phyloP scores from a whole-genome alignment of 2,888 invertebrate genomes.

The Amaurobius ferox region DNA sequence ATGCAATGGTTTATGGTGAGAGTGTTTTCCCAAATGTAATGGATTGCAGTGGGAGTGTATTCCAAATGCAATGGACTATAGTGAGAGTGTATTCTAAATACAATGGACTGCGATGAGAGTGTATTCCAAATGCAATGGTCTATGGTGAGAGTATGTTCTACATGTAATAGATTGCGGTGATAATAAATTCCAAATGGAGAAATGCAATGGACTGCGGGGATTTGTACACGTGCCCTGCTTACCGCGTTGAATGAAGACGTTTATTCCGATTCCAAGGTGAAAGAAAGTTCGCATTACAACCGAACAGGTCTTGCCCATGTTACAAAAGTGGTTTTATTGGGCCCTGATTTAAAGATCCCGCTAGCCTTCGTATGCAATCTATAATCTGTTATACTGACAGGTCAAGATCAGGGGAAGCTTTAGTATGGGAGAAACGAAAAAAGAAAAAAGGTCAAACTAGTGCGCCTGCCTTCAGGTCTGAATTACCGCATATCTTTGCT shows the following conservation, averaged over 20 bases:
- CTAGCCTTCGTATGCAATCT: background rate
- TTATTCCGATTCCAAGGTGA: background rate
- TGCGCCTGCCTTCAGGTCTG: slow-evolving; percentile 45
- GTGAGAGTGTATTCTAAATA: no score
- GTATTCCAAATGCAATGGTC: no score
- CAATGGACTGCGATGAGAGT: no score
- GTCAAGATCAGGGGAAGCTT: slow-evolving; percentile 5
- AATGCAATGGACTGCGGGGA: no score
- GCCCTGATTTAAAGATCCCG: background rate
- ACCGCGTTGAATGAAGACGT: background rate
- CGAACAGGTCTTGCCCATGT: background rate
- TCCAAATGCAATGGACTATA: no score
- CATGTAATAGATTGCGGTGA: no score
- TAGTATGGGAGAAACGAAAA: background rate
- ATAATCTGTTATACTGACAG: slow-evolving; percentile 11
- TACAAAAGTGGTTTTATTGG: background rate
- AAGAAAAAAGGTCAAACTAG: background rate
- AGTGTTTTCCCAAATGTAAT: no score
- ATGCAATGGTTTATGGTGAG: no score
- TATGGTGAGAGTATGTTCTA: no score
- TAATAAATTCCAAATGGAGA: no score
- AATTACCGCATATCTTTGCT: slow-evolving; percentile 59
- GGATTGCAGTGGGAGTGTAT: no score
- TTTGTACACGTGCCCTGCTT: background rate
- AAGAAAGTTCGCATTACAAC: background rate